These are phyloP conservation scores for Tenthredo livida DNA, from an alignment of 2,888 invertebrate species.

Conservation along the genomic window DNA sequence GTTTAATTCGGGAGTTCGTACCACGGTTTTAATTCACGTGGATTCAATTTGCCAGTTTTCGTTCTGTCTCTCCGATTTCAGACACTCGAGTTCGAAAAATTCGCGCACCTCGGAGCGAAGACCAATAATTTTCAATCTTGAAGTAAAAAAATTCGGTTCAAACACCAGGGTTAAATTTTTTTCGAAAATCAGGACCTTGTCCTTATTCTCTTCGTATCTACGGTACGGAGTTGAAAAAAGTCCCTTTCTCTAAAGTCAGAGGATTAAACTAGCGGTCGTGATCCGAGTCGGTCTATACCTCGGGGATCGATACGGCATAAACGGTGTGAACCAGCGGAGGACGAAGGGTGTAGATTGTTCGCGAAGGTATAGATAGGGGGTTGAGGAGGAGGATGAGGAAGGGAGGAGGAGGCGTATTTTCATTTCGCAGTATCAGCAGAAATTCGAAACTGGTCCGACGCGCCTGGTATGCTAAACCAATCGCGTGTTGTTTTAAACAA, in stretches of 20 bases:
- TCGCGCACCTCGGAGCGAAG: background rate
- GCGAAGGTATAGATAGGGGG: background rate
- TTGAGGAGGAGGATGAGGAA: background rate
- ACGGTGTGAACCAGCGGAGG: slow-evolving; percentile 8
- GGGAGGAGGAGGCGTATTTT: slow-evolving; percentile 58
- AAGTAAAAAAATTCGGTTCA: background rate
- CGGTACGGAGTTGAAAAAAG: background rate
- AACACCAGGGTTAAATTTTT: background rate
- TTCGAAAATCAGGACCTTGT: too few relatives aligned
- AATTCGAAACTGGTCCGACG: slow-evolving; percentile 56
- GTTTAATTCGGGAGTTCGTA: background rate
- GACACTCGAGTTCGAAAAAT: background rate
- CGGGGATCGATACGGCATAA: slow-evolving; percentile 36
- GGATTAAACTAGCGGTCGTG: background rate
- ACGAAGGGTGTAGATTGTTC: slow-evolving; percentile 1
- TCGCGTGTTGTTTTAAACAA: slow-evolving; percentile 59
- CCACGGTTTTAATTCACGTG: slow-evolving; percentile 17
- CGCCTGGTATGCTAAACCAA: slow-evolving; percentile 56
- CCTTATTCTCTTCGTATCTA: too few relatives aligned
- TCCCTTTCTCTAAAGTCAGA: background rate
- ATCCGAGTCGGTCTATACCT: background rate
- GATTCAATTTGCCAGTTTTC: slow-evolving; percentile 25
- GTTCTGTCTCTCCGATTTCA: background rate
- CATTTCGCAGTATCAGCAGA: slow-evolving; percentile 62
- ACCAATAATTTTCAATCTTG: background rate